These are phyloP conservation scores for Heliconius nattereri DNA, from an alignment of 1,140 invertebrate species.

Conservation along the genomic window DNA sequence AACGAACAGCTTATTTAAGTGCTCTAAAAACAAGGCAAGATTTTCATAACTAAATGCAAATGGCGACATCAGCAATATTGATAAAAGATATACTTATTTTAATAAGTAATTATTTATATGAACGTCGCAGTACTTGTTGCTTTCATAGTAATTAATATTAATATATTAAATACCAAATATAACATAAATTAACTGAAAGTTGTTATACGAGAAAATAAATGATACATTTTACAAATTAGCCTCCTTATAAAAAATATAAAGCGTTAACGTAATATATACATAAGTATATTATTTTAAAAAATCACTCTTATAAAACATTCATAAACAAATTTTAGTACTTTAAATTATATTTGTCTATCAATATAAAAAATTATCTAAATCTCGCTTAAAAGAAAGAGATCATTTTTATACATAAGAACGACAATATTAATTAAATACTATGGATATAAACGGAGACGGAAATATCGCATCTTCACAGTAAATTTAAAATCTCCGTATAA, in stretches of 20 bases:
- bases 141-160: background rate
- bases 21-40: background rate
- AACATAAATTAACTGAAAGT: background rate
- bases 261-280: background rate
- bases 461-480: background rate
- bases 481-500: background rate
- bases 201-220: background rate
- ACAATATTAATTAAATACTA: constrained; percentile 2
- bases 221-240: background rate
- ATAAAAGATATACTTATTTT: constrained; percentile 1
- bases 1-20: background rate
- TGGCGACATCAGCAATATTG: background rate
- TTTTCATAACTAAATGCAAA: background rate
- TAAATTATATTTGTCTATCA: background rate
- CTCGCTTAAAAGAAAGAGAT: constrained; percentile 24
- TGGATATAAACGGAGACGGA: background rate
- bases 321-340: background rate
- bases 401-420: constrained; percentile 25
- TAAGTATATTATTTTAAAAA: background rate
- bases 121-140: background rate
- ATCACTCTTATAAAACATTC: background rate
- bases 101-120: background rate
- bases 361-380: constrained; percentile 15
- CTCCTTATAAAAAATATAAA: background rate
- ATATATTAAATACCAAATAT: background rate